Conservation (phyloP, 2,113 vertebrate species). For the Spheniscus mendiculus region DNA sequence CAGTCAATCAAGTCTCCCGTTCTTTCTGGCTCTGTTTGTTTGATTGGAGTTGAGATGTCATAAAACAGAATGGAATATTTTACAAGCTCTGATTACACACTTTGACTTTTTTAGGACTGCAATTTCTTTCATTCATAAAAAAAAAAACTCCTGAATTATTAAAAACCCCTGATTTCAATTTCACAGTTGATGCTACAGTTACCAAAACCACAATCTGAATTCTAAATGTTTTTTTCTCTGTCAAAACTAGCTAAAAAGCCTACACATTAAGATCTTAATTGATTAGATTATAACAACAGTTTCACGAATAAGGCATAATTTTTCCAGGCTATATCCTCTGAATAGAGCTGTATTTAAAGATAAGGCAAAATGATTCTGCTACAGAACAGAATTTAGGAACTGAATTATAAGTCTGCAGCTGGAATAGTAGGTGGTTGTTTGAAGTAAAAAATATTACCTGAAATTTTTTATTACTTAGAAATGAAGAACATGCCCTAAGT, state of each 20-base stretch:
- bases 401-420: neutral
- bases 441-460: neutral
- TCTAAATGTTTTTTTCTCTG: neutral
- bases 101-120: slow-evolving; percentile 36
- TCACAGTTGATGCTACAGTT: slow-evolving; percentile 17
- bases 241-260: neutral
- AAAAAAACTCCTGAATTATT: slow-evolving; percentile 15
- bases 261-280: slow-evolving; percentile 33
- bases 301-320: neutral
- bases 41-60: slow-evolving; percentile 57
- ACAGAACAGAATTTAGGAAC: neutral
- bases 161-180: neutral
- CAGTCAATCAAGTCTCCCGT: slow-evolving; percentile 49
- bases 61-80: slow-evolving; percentile 62
- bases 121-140: slow-evolving; percentile 53
- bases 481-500: neutral
- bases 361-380: slow-evolving; percentile 2
- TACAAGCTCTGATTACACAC: slow-evolving; percentile 38
- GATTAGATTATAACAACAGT: slow-evolving; percentile 8
- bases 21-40: slow-evolving; percentile 49
- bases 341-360: slow-evolving; percentile 17
- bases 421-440: neutral
- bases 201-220: slow-evolving; percentile 13
- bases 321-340: slow-evolving; percentile 23
- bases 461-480: neutral